Conservation (phyloP, 2,797 vertebrate species). For the Lindbergichthys nudifrons region DNA sequence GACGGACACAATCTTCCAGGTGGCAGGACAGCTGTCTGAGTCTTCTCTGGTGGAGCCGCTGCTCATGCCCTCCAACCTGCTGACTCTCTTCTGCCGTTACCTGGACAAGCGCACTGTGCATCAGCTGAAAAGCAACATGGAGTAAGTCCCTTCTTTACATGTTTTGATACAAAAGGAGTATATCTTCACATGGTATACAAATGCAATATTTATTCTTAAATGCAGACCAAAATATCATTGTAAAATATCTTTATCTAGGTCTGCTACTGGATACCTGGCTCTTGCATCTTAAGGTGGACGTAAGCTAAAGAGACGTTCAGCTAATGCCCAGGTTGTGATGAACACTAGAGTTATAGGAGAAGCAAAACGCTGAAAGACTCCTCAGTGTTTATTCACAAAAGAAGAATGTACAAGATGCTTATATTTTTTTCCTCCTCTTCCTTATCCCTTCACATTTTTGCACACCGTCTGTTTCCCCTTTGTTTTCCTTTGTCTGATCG, state of each 20-base stretch:
- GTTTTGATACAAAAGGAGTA: not conserved
- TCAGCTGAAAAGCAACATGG: slow-evolving; percentile 92
- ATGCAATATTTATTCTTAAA: not conserved
- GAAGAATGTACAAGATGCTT: slow-evolving; percentile 16
- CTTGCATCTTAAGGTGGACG: slow-evolving; percentile 75
- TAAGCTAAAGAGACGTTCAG: slow-evolving; percentile 15
- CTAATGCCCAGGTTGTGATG: slow-evolving; percentile 41
- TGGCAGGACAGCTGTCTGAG: slow-evolving; percentile 91
- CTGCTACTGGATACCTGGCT: slow-evolving; percentile 81
- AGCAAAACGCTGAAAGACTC: slow-evolving; percentile 6
- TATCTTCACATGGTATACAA: not conserved
- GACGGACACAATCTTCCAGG: slow-evolving; percentile 92
- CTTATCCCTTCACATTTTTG: slow-evolving; percentile 66
- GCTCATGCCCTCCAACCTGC: slow-evolving; percentile 92
- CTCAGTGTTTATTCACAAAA: slow-evolving; percentile 37
- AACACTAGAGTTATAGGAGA: slow-evolving; percentile 36
- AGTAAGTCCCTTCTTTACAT: slow-evolving; percentile 83
- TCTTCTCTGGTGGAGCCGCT: slow-evolving; percentile 92
- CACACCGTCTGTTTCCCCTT: slow-evolving; percentile 68
- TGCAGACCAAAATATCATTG: not conserved
- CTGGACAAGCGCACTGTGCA: slow-evolving; percentile 93
- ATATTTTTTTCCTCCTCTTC: slow-evolving; percentile 37
- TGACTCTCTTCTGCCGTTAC: slow-evolving; percentile 94
- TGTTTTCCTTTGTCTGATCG: slow-evolving; percentile 61
- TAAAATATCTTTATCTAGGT: slow-evolving; percentile 67